Evolutionary conservation across 92 coral and sea anemone genomes (phyloP).

Genomic region (Palythoa grandis): DNA sequence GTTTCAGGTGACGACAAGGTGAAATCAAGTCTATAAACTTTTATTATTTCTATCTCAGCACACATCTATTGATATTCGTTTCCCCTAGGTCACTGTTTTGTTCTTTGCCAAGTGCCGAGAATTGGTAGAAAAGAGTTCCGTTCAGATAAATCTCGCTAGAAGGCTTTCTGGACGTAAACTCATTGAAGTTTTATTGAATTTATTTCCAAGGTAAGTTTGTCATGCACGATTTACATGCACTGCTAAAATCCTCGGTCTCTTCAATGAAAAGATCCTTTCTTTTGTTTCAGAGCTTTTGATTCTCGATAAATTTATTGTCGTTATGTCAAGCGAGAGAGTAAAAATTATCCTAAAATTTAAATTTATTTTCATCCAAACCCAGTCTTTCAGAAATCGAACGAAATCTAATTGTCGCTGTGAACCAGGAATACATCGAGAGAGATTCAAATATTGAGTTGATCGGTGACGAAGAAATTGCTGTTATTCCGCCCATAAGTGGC

Average conservation of each 20-base stretch:
- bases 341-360: neutral
- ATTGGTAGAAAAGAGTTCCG: constrained; percentile 73
- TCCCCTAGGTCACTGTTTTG: constrained; percentile 76
- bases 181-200: constrained; percentile 52
- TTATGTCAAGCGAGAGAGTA: neutral
- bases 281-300: constrained; percentile 8
- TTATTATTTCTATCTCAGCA: neutral
- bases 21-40: neutral
- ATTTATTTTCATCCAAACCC: neutral
- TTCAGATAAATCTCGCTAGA: constrained; percentile 59
- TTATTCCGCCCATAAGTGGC: constrained; percentile 97
- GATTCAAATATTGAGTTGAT: constrained; percentile 57
- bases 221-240: neutral
- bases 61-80: neutral
- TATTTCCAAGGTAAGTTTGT: constrained; percentile 74
- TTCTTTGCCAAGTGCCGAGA: constrained; percentile 98
- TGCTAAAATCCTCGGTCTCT: neutral
- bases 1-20: neutral
- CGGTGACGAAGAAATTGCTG: constrained; percentile 89
- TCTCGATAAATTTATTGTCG: neutral
- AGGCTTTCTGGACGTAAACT: constrained; percentile 59
- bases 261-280: neutral
- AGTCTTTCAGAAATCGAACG: constrained; percentile 84
- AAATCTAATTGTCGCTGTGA: constrained; percentile 82
- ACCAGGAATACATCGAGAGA: constrained; percentile 83